Conservation (phyloP, 1,140 invertebrate species). For the Rhopalosiphum maidis region DNA sequence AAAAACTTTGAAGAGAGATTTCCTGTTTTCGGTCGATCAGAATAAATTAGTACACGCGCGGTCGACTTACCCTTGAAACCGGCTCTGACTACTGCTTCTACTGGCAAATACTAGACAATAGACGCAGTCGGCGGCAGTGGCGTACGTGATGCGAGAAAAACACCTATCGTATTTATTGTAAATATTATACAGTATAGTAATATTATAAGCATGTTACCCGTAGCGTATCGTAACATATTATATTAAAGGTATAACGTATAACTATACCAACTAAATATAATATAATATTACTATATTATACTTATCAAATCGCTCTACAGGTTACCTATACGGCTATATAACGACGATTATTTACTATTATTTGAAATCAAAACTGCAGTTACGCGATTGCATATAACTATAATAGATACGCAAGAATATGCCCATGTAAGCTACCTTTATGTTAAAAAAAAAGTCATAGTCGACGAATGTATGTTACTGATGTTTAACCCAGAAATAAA, state of each 20-base stretch:
- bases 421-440: no score
- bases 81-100: not conserved
- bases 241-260: not conserved
- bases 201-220: not conserved
- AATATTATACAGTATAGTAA: not conserved
- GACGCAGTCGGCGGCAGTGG: not conserved
- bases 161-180: not conserved
- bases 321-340: not conserved
- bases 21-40: not conserved
- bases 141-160: not conserved
- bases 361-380: not conserved
- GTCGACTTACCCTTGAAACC: constrained; percentile 19
- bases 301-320: not conserved
- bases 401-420: not conserved
- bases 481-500: not conserved
- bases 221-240: not conserved
- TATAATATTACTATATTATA: not conserved
- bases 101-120: not conserved
- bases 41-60: constrained; percentile 8
- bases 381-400: not conserved
- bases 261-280: not conserved
- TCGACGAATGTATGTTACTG: not conserved
- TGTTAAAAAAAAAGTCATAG: not conserved
- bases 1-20: not conserved
- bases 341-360: not conserved